phyloP scores from a whole-genome alignment of 2,888 invertebrate species.

The Caenorhabditis japonica region DNA sequence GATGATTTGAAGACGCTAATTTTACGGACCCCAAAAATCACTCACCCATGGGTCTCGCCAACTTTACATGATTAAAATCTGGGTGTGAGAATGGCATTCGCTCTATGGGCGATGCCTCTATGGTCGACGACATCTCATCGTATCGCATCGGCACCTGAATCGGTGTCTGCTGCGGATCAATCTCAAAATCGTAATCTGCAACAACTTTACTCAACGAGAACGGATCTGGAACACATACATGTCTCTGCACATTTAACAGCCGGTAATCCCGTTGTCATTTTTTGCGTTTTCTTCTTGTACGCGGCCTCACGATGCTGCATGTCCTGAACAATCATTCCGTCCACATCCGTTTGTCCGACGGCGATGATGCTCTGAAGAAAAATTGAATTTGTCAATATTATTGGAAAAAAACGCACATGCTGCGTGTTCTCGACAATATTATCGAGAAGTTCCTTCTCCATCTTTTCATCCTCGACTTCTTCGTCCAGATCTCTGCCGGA shows the following conservation, averaged over 20 bases:
- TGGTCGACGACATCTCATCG: constrained; percentile 30
- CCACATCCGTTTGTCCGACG: constrained; percentile 44
- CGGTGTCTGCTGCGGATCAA: constrained; percentile 23
- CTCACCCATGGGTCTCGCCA: constrained; percentile 30
- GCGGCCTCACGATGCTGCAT: constrained; percentile 13
- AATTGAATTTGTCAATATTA: neutral
- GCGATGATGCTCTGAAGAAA: constrained; percentile 51
- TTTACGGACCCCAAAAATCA: too few relatives aligned
- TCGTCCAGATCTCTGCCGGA: constrained; percentile 5
- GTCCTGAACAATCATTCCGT: constrained; percentile 19
- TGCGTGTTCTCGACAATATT: constrained; percentile 47
- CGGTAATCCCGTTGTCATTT: neutral
- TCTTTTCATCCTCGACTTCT: constrained; percentile 7
- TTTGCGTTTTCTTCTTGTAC: constrained; percentile 20
- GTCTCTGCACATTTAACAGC: neutral
- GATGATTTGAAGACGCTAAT: too few relatives aligned
- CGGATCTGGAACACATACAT: neutral
- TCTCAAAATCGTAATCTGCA: constrained; percentile 28
- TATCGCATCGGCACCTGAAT: constrained; percentile 28
- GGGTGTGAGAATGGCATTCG: constrained; percentile 46
- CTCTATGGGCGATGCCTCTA: constrained; percentile 16
- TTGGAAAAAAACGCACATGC: constrained; percentile 18
- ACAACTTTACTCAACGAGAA: neutral
- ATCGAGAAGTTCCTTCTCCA: constrained; percentile 41
- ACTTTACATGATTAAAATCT: constrained; percentile 9